A percentile compares a stretch with the other conserved stretches of the same genome.
phyloP scores from a whole-genome alignment of 2,888 invertebrate species.

The Ariolimax columbianus region DNA sequence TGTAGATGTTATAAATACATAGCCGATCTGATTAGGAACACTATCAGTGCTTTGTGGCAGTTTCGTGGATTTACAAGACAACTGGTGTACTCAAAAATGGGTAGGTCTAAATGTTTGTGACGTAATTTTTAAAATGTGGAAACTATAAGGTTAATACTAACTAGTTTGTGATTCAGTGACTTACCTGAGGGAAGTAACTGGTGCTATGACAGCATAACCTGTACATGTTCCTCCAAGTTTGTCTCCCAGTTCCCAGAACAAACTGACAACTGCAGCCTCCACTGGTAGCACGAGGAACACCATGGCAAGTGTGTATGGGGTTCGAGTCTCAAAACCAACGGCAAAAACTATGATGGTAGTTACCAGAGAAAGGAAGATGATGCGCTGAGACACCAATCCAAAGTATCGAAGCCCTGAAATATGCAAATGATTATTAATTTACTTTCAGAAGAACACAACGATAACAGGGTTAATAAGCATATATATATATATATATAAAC shows the following conservation, averaged over 20 bases:
- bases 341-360: slow-evolving; percentile 70
- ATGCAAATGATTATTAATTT: no score
- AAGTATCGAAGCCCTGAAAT: slow-evolving; percentile 77
- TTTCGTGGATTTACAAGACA: no score
- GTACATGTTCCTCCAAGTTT: slow-evolving; percentile 77
- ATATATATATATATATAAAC: no score
- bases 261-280: slow-evolving; percentile 71
- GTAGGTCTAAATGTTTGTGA: no score
- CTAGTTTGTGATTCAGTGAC: slow-evolving; percentile 19
- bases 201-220: slow-evolving; percentile 78
- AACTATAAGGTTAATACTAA: no score
- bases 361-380: slow-evolving; percentile 71
- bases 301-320: slow-evolving; percentile 69
- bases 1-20: no score
- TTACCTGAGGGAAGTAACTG: slow-evolving; percentile 73
- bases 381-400: slow-evolving; percentile 74
- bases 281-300: slow-evolving; percentile 72
- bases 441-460: no score
- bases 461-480: no score
- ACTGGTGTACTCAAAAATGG: no score
- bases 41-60: no score
- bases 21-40: no score
- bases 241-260: slow-evolving; percentile 75
- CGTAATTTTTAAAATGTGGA: no score
- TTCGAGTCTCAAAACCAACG: slow-evolving; percentile 76